These are phyloP conservation scores for Ceratosolen solmsi DNA, from an alignment of 1,140 invertebrate genomes.

Conservation along the genomic window DNA sequence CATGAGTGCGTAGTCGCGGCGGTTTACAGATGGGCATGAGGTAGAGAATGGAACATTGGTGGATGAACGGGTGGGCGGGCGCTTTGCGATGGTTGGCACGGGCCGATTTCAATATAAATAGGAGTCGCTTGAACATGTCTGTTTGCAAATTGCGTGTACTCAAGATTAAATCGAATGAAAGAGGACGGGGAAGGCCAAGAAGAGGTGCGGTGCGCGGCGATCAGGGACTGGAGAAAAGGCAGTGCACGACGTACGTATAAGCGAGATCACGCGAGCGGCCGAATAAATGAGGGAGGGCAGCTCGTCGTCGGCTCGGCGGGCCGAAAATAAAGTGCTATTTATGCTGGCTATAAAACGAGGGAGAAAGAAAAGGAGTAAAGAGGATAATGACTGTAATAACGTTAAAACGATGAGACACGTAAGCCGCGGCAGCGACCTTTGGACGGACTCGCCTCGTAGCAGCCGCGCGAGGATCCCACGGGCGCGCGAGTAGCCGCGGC, in stretches of 20 bases:
- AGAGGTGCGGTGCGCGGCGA: background rate
- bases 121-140: background rate
- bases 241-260: background rate
- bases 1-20: too few relatives aligned
- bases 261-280: background rate
- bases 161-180: background rate
- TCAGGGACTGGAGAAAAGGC: too few relatives aligned
- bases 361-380: slow-evolving; percentile 6
- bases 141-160: background rate
- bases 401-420: slow-evolving; percentile 9
- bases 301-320: background rate
- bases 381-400: slow-evolving; percentile 31
- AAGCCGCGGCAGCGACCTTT: background rate
- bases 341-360: slow-evolving; percentile 10
- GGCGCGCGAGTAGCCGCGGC: background rate
- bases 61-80: too few relatives aligned
- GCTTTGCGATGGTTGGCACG: too few relatives aligned
- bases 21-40: too few relatives aligned
- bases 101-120: background rate
- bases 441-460: background rate
- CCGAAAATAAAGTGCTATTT: slow-evolving; percentile 25
- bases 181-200: background rate
- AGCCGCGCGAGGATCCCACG: background rate
- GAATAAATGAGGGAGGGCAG: background rate
- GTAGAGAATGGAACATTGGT: too few relatives aligned